A percentile compares a stretch with the other conserved stretches of the same genome.
Evolutionary conservation across 53 echinoderm and acorn worm genomes (phyloP).

Genomic region (Hippasteria phrygiana): DNA sequence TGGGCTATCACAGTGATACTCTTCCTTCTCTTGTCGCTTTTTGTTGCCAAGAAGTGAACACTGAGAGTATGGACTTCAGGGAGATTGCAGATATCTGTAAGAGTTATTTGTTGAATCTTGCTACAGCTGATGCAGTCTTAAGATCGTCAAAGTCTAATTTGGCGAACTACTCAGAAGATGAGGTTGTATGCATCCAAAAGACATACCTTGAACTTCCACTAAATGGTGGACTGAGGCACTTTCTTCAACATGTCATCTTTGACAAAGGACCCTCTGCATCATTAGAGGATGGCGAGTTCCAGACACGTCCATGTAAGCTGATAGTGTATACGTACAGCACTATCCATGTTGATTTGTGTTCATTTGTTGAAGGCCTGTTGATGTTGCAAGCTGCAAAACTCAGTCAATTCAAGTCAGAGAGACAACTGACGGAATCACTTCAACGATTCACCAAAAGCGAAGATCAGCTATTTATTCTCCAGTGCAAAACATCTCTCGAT

Average conservation of each 20-base stretch:
- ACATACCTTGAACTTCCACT: too few relatives aligned
- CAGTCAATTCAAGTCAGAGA: too few relatives aligned
- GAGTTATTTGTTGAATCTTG: slow-evolving; percentile 29
- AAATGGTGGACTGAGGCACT: too few relatives aligned
- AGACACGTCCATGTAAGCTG: too few relatives aligned
- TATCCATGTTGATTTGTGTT: slow-evolving; percentile 30
- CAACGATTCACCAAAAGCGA: slow-evolving; percentile 13
- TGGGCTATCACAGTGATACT: slow-evolving; percentile 18
- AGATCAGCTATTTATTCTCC: slow-evolving; percentile 30
- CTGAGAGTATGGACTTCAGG: neutral
- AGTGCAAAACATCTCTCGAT: too few relatives aligned
- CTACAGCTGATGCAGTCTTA: slow-evolving; percentile 48
- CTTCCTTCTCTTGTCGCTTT: slow-evolving; percentile 35
- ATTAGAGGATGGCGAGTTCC: too few relatives aligned
- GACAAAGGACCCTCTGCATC: too few relatives aligned
- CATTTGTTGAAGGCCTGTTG: neutral
- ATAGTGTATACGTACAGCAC: slow-evolving; percentile 58
- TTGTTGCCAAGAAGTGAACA: slow-evolving; percentile 18
- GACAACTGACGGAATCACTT: too few relatives aligned
- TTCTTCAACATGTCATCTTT: too few relatives aligned
- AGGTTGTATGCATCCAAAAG: too few relatives aligned
- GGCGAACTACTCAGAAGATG: neutral
- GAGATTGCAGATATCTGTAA: slow-evolving; percentile 48
- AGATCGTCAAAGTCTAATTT: slow-evolving; percentile 22
- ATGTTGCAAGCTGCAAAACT: too few relatives aligned